Base-by-base conservation (phyloP, 1,140 invertebrate genomes). In the Thaumetopoea pityocampa region DNA sequence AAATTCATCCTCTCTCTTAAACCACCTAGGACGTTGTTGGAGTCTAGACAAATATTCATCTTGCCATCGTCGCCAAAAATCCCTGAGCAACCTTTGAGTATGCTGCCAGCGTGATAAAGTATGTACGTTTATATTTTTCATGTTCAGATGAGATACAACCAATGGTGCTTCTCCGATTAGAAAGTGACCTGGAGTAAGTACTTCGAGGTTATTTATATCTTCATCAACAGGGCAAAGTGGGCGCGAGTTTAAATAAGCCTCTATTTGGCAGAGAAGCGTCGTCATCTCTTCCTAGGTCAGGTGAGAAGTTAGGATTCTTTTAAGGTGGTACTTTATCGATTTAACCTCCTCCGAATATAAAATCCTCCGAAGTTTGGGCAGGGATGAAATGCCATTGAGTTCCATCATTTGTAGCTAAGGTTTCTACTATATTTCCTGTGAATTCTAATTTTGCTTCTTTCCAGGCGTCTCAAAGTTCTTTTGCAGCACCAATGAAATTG, bases 321-420 rank as follows among this genome's bases (percentile, higher is more conserved):
- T 38, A 1, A 56, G 20, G 20, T 56, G 48, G 17, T 38, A 32
- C 27, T 55, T 55, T 2, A 27, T 27, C 3, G 24, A 27, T 7
- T 27, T 27, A 2, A 27, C 24, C 24, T 11, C 14, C 24, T 11
- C 24, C 10, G 4, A 27, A 12, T 2, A 9, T 11, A 3, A 9
- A n/a, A 20, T 67, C 63, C 36, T 80, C 67, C 0, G 74, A 67
- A 22, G 59, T 61, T 20, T 34, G 15, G 5, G 77, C 70, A 4
- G 77, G 70, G 19, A 63, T 80, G 40, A 85, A 84, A 42, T 77
- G 48, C 74, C 72, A 86, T 12, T 62, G 32, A 8, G 69, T 76
- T 8, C 2, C 71, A 10, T 30, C 34, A n/a, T 58, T 41, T 5
- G 3, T 5, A 23, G 46, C 42, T 1, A 55, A 29, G n/a, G 9